phyloP scores from a whole-genome alignment of 2,113 vertebrate species.

The Syngnathus scovelli region DNA sequence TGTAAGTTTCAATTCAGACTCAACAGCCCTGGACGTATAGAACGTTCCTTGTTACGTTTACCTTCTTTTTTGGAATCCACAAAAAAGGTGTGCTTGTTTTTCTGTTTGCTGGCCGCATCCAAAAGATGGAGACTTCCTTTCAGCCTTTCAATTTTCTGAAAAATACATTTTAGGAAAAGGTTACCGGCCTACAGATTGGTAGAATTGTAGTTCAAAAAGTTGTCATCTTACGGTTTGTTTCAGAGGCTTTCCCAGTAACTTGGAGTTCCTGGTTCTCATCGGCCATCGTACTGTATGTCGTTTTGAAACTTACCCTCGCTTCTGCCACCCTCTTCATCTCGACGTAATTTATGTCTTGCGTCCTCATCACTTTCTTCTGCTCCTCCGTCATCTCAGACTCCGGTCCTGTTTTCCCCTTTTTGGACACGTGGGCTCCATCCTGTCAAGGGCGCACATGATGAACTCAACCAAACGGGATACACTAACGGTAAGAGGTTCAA shows the following conservation, averaged over 20 bases:
- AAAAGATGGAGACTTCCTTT: constrained; percentile 94
- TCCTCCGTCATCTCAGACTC: constrained; percentile 80
- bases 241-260: background rate
- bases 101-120: constrained; percentile 76
- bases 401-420: constrained; percentile 62
- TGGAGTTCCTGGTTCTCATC: background rate
- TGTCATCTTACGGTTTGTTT: background rate
- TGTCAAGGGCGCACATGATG: constrained; percentile 39
- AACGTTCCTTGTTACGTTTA: constrained; percentile 27
- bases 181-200: background rate
- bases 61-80: constrained; percentile 84
- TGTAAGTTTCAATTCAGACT: constrained; percentile 43
- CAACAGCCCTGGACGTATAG: background rate
- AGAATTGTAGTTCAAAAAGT: too few relatives aligned
- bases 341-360: constrained; percentile 88
- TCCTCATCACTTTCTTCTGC: constrained; percentile 89
- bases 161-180: background rate
- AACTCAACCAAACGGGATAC: background rate
- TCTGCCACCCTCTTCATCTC: constrained; percentile 94
- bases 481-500: background rate
- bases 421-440: constrained; percentile 85
- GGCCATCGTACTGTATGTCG: too few relatives aligned
- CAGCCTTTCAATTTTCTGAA: constrained; percentile 92
- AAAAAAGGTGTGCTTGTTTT: constrained; percentile 83
- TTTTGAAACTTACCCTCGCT: constrained; percentile 71